Evolutionary conservation across 2,888 invertebrate genomes (phyloP), one percentile per base, ranked within the genome.

Genomic region (Hoplodrina ambigua): DNA sequence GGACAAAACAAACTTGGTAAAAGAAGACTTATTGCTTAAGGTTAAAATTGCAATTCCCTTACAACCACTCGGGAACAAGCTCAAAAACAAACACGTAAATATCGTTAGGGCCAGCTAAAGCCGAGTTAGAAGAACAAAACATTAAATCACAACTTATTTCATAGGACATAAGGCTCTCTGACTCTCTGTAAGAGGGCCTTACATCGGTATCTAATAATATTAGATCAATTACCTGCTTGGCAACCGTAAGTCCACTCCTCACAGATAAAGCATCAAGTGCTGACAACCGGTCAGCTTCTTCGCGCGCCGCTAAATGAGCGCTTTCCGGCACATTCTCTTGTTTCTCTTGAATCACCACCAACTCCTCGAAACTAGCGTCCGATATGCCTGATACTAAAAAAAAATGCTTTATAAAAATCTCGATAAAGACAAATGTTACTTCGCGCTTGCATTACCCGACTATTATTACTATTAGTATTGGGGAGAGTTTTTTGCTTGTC

Each of bases 351-450:
- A 96, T 94, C 64, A 94, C 90, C 6, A 96, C 96, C 54, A 96
- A 75, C 86, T 96, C 96, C 63, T 96, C 96, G 80, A 95, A 96
- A 85, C 96, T 96, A 0, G 91, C 89, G 80, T 96, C 95, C 0
- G 96, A 96, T 66, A 92, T 89, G 30, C 93, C 94, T 74, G 96
- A 95, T 67, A 91, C 95, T 96, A 77, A 59, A 82, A 69, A n/a
- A 33, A 55, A 57, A 60, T 4, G 13, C 0, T 59, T 17, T 0
- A 5, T 49, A 13, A 41, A n/a, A 60, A 58, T 30, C 58, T 17
- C 46, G 46, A 15, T 1, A 17, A 46, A 46, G 4, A 4, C 2
- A 17, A 17, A 17, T 44, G 15, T 4, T 2, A 44, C 15, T 44
- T 15, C 8, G 15, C 44, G 44, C 13, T 4, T 4, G 13, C 13